Evolutionary conservation across 2,797 vertebrate genomes (phyloP).

Genomic region (Protonibea diacanthus): DNA sequence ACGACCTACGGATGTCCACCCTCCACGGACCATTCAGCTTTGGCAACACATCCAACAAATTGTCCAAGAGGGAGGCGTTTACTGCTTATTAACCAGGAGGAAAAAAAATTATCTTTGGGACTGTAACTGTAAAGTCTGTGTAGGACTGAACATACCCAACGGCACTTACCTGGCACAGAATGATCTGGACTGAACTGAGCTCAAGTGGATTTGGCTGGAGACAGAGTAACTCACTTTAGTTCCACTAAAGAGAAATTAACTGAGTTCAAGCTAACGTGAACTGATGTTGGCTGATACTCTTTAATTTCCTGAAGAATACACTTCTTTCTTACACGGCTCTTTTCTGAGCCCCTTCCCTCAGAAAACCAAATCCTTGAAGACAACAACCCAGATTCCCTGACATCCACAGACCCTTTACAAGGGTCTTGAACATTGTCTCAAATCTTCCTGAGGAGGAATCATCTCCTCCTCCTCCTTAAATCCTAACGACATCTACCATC

Average conservation of each 20-base stretch:
- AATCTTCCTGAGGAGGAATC: slow-evolving; percentile 62
- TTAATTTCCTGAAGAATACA: slow-evolving; percentile 30
- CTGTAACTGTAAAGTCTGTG: slow-evolving; percentile 19
- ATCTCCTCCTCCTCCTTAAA: slow-evolving; percentile 73
- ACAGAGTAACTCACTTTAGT: slow-evolving; percentile 29
- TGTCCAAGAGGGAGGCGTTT: slow-evolving; percentile 42
- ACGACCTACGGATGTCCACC: slow-evolving; percentile 56
- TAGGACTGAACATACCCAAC: slow-evolving; percentile 37
- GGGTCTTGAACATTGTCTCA: slow-evolving; percentile 64
- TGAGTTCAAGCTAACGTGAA: slow-evolving; percentile 37
- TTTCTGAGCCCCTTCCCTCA: slow-evolving; percentile 59
- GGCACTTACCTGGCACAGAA: slow-evolving; percentile 46
- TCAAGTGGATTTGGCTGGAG: slow-evolving; percentile 41
- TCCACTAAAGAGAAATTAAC: slow-evolving; percentile 50
- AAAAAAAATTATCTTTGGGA: slow-evolving; percentile 27
- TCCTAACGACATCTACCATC: slow-evolving; percentile 70
- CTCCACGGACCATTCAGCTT: slow-evolving; percentile 34
- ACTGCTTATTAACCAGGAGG: slow-evolving; percentile 29
- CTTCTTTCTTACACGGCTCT: slow-evolving; percentile 54
- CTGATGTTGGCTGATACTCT: slow-evolving; percentile 30
- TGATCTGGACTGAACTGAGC: slow-evolving; percentile 51
- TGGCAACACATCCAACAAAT: slow-evolving; percentile 28
- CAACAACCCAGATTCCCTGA: slow-evolving; percentile 38
- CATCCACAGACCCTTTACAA: slow-evolving; percentile 57
- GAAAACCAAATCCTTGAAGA: slow-evolving; percentile 34